Evolutionary conservation across 2,797 vertebrate species (phyloP).

Genomic region (Danio tinwini): DNA sequence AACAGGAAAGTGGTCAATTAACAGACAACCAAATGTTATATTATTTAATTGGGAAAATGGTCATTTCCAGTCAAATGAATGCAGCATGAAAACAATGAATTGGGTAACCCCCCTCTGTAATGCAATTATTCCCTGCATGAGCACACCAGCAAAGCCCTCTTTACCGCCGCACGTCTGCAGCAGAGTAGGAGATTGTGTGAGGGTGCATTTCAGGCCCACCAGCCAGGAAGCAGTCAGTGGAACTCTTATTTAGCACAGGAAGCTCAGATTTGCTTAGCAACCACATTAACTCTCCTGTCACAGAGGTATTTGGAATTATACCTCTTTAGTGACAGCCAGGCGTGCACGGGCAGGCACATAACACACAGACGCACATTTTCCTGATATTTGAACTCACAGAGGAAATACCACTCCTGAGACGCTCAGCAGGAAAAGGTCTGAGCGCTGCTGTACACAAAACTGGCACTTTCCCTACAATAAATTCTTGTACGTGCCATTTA

Average conservation of each 20-base stretch:
- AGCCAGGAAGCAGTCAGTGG: constrained; percentile 70
- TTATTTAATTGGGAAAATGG: constrained; percentile 57
- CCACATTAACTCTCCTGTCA: constrained; percentile 76
- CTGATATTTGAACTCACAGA: constrained; percentile 41
- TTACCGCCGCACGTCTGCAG: constrained; percentile 38
- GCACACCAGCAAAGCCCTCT: constrained; percentile 28
- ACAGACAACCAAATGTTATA: constrained; percentile 12
- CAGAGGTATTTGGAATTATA: constrained; percentile 73
- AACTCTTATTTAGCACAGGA: constrained; percentile 70
- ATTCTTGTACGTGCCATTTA: constrained; percentile 29
- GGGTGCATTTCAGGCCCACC: constrained; percentile 60
- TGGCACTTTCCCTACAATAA: constrained; percentile 11
- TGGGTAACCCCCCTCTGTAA: constrained; percentile 34
- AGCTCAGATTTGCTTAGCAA: constrained; percentile 79
- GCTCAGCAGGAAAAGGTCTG: constrained; percentile 32
- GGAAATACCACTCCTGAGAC: constrained; percentile 39
- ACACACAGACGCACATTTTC: constrained; percentile 31
- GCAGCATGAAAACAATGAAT: constrained; percentile 32
- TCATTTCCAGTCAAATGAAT: constrained; percentile 50
- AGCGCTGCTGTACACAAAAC: not conserved
- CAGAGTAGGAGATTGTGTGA: constrained; percentile 25
- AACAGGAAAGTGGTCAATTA: constrained; percentile 26
- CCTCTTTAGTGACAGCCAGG: constrained; percentile 18
- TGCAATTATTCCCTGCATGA: constrained; percentile 48
- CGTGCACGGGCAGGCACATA: constrained; percentile 45